These are phyloP conservation scores for Glyptemys insculpta DNA, from an alignment of 2,797 vertebrate genomes.

Conservation along the genomic window DNA sequence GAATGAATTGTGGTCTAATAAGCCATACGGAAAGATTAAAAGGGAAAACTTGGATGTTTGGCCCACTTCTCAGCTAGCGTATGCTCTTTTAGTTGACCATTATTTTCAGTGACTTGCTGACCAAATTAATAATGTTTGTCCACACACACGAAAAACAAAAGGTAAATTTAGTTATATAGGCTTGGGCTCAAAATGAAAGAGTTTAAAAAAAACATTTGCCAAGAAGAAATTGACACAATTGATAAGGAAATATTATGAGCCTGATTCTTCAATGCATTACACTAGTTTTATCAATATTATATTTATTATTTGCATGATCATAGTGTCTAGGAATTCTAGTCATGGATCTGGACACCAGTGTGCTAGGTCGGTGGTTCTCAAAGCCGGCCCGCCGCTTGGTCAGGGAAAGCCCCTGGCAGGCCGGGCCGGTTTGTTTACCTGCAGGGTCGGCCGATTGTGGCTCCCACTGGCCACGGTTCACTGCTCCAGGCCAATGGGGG, in stretches of 20 bases:
- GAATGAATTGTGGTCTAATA: not conserved
- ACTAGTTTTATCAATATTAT: not conserved
- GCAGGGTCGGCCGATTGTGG: no score
- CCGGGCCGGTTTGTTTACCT: no score
- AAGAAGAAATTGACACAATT: not conserved
- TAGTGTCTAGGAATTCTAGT: not conserved
- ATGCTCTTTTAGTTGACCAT: not conserved
- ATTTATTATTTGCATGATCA: not conserved
- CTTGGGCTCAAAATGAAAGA: not conserved
- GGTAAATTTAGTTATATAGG: not conserved
- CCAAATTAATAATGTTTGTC: not conserved
- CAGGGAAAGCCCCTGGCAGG: no score
- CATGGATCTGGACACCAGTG: not conserved
- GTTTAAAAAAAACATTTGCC: not conserved
- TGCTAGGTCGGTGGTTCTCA: not conserved
- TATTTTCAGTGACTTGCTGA: not conserved
- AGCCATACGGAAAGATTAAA: not conserved
- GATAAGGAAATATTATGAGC: not conserved
- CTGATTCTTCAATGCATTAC: no score
- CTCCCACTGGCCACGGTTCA: no score
- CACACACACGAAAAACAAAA: not conserved
- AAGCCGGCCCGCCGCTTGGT: no score
- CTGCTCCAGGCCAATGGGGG: no score
- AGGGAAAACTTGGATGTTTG: not conserved
- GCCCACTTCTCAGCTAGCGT: not conserved